Percentiles rank a stretch among this genome's conserved stretches.
These are phyloP conservation scores for Platycheirus rosarum DNA, from an alignment of 2,888 invertebrate genomes.

Conservation along the genomic window DNA sequence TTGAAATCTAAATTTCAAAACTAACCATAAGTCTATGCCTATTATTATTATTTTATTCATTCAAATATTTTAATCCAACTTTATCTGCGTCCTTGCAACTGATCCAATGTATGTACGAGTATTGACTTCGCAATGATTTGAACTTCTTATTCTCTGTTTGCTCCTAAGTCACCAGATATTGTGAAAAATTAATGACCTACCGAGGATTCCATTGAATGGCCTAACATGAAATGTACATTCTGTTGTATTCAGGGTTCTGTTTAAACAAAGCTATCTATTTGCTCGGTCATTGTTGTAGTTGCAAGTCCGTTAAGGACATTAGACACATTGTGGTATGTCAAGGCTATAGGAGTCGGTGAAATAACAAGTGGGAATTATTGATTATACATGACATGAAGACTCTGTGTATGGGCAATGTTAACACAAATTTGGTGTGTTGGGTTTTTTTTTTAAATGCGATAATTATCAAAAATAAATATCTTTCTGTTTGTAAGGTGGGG, in stretches of 20 bases:
- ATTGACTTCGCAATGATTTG: slow-evolving; percentile 15
- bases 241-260: slow-evolving; percentile 2
- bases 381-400: slow-evolving; percentile 37
- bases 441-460: too few species aligned
- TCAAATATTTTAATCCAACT: background rate
- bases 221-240: background rate
- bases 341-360: slow-evolving; percentile 42
- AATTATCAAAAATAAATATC: too few species aligned
- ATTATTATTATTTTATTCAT: too few species aligned
- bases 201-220: background rate
- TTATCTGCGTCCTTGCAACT: background rate
- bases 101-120: slow-evolving; percentile 34
- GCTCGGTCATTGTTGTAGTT: slow-evolving; percentile 20
- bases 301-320: slow-evolving; percentile 40
- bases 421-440: background rate
- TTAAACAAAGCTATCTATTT: slow-evolving; percentile 21
- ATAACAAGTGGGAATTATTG: slow-evolving; percentile 50
- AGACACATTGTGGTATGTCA: slow-evolving; percentile 14
- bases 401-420: too few species aligned
- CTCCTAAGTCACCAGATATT: background rate
- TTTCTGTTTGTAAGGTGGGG: too few species aligned
- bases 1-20: too few species aligned
- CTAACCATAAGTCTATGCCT: too few species aligned
- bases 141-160: slow-evolving; percentile 1
- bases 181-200: background rate